A percentile compares a stretch with the other conserved stretches of the same genome.
Conservation (phyloP, 2,797 vertebrate species). For the Lacerta viridis region DNA sequence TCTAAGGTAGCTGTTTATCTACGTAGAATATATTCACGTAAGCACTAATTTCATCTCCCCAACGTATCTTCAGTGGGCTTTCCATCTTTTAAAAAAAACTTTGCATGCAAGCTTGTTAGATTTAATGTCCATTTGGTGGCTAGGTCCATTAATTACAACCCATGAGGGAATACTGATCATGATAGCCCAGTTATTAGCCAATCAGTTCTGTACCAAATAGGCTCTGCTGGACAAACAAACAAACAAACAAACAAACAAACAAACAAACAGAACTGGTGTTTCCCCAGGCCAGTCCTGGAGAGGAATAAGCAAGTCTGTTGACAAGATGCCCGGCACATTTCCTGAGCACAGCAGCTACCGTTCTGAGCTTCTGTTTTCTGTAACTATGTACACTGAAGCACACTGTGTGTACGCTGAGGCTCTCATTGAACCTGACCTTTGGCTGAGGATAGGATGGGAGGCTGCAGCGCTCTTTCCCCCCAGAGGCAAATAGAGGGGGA, state of each 20-base stretch:
- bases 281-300: not conserved
- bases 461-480: not conserved
- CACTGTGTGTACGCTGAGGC: no score
- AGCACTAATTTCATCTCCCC: no score
- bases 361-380: not conserved
- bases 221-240: not conserved
- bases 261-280: no score
- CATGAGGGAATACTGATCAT: not conserved
- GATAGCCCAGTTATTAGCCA: not conserved
- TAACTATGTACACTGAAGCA: not conserved
- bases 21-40: no score
- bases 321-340: not conserved
- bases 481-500: slow-evolving; percentile 15
- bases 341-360: not conserved
- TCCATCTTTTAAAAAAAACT: no score
- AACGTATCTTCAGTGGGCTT: no score
- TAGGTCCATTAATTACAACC: no score
- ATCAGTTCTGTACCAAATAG: no score
- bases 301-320: not conserved
- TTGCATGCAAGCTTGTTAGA: no score
- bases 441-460: slow-evolving; percentile 21
- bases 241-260: no score
- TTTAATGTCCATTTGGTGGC: no score
- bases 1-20: no score
- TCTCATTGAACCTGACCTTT: slow-evolving; percentile 32